These are phyloP conservation scores for Melanaphis sacchari DNA, from an alignment of 1,140 invertebrate species.

Conservation along the genomic window DNA sequence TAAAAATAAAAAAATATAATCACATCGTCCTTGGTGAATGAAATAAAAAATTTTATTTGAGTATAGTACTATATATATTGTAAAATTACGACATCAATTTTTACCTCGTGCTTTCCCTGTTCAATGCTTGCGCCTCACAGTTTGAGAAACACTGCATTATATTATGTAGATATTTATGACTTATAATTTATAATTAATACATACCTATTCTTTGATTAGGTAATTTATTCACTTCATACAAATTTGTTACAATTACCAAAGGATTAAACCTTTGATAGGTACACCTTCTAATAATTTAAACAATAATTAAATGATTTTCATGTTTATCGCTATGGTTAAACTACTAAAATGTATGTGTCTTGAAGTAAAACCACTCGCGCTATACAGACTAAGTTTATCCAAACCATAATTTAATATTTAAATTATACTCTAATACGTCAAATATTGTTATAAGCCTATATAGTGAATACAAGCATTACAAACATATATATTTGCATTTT, in stretches of 20 bases:
- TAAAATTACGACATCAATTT: no score
- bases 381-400: neutral
- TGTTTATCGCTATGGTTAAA: neutral
- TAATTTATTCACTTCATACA: neutral
- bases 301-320: neutral
- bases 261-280: neutral
- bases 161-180: neutral
- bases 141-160: no score
- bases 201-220: neutral
- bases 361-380: neutral
- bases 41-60: no score
- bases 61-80: no score
- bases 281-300: neutral
- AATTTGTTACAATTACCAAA: neutral
- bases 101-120: no score
- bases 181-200: neutral
- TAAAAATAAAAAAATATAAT: no score
- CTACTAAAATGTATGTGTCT: neutral
- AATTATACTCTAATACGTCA: neutral
- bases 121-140: no score
- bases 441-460: neutral
- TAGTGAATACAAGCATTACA: neutral
- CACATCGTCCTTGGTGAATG: no score
- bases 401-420: conserved; percentile 1
- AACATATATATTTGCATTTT: neutral